Conservation (phyloP, 2,888 invertebrate species). For the Acanthoscelides obtectus region DNA sequence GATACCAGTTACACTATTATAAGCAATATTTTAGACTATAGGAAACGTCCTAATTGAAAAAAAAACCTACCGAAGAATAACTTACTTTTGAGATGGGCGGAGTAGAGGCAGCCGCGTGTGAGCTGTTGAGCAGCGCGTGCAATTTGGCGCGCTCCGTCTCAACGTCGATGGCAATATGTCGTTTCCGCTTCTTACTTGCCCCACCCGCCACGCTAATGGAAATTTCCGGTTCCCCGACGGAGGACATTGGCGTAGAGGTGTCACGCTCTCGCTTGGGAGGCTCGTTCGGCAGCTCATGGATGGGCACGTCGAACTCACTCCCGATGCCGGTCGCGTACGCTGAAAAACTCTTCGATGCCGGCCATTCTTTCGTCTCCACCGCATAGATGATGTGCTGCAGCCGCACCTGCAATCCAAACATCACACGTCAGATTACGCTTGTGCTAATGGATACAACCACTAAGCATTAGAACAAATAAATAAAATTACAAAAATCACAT, state of each 20-base stretch:
- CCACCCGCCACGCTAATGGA: conserved; percentile 48
- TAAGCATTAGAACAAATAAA: no score
- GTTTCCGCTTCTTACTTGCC: conserved; percentile 58
- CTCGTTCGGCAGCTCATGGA: conserved; percentile 58
- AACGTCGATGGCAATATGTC: conserved; percentile 89
- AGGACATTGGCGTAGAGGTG: conserved; percentile 41
- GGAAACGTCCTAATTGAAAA: no score
- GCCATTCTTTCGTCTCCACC: conserved; percentile 90
- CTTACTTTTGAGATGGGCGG: background rate
- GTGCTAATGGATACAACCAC: no score
- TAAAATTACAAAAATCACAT: no score
- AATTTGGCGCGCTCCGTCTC: conserved; percentile 90
- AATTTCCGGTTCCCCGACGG: conserved; percentile 44
- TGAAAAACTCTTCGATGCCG: conserved; percentile 63
- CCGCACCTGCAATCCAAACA: conserved; percentile 54
- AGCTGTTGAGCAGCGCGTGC: conserved; percentile 81
- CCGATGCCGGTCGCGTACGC: conserved; percentile 59
- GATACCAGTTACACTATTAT: no score
- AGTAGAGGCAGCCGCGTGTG: conserved; percentile 38
- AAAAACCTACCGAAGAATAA: no score
- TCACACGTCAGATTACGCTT: no score
- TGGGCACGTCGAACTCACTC: conserved; percentile 55
- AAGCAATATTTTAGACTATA: no score
- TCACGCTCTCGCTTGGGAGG: conserved; percentile 47
- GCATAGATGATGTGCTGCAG: conserved; percentile 91